Evolutionary conservation across 1,140 invertebrate genomes (phyloP), one percentile per base, ranked within the genome.

Genomic region (Drosophila parvula): DNA sequence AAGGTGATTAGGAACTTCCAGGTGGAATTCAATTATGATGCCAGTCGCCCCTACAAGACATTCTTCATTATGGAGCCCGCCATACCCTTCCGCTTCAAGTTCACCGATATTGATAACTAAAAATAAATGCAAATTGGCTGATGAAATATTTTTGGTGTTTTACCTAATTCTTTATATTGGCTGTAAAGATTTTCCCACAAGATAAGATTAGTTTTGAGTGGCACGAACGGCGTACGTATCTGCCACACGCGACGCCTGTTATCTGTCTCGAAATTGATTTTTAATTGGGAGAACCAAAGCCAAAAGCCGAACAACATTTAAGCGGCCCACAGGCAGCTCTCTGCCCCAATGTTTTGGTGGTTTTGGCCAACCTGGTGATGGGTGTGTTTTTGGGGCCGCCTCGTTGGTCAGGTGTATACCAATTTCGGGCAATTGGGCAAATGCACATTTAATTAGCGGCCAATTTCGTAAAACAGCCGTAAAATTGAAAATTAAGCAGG

Each of bases 1-100:
- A 94, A 94, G 85, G 90, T 95, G 12, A 90, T 94, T 36, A 90
- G 94, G 60, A 93, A 94, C 69, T 94, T 94, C 78, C 78, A 93
- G 56, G 79, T 94, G 12, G 93, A 93, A 45, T 94, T 94, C 92
- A 90, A 93, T 27, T 58, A 89, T 36, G 74, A 78, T 47, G 48
- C 78, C 3, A 64, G 58, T 10, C 77, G 74, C 5, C 77, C 83
- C 3, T 89, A 56, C 14, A 83, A 73, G 10, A 55, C 62, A 0
- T 55, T 73, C 12, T 76, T 81, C 27, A 7, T 63, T 4, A 74
- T 79, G 69, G 67, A 75, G 10, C 61, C 84, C 0, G 63, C 60
- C n/a, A 89, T 89, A 22, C 70, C 70, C 0, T 78, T 89, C 18
- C 67, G 50, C n/a, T 89, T 89, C 18, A 89, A 89, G 51, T 89